Evolutionary conservation across 2,113 vertebrate genomes (phyloP).

Genomic region (Ageneiosus marmoratus): DNA sequence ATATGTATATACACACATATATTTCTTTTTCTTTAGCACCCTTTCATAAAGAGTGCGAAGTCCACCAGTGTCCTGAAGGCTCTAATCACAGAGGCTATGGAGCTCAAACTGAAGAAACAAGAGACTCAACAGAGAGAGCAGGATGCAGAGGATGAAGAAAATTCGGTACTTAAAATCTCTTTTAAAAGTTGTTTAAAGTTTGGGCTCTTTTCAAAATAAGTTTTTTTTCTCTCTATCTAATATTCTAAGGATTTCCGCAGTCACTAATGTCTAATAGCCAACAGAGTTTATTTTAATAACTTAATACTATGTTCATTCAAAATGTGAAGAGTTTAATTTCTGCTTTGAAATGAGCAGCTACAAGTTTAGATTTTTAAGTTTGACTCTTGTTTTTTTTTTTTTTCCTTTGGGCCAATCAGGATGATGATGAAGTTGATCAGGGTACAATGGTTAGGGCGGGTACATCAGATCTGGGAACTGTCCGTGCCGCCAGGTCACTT

Average conservation of each 20-base stretch:
- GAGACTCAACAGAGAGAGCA: slow-evolving; percentile 92
- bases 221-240: not conserved
- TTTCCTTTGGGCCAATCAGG: slow-evolving; percentile 55
- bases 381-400: not conserved
- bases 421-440: slow-evolving; percentile 77
- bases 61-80: slow-evolving; percentile 87
- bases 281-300: not conserved
- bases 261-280: not conserved
- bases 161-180: slow-evolving; percentile 63
- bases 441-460: slow-evolving; percentile 96
- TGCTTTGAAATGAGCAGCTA: not conserved
- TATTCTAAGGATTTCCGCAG: not conserved
- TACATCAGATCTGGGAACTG: slow-evolving; percentile 84
- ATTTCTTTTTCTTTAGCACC: slow-evolving; percentile 73
- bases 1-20: no score
- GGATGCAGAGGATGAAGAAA: slow-evolving; percentile 91
- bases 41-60: slow-evolving; percentile 94
- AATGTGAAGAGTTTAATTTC: not conserved
- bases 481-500: slow-evolving; percentile 90
- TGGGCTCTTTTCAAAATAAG: not conserved
- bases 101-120: slow-evolving; percentile 94
- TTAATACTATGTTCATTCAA: not conserved
- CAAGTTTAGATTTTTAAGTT: not conserved
- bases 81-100: slow-evolving; percentile 95
- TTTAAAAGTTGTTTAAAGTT: not conserved